Evolutionary conservation across 2,888 invertebrate species (phyloP), one percentile per base, ranked within the genome.

Genomic region (Rotaria macrura): DNA sequence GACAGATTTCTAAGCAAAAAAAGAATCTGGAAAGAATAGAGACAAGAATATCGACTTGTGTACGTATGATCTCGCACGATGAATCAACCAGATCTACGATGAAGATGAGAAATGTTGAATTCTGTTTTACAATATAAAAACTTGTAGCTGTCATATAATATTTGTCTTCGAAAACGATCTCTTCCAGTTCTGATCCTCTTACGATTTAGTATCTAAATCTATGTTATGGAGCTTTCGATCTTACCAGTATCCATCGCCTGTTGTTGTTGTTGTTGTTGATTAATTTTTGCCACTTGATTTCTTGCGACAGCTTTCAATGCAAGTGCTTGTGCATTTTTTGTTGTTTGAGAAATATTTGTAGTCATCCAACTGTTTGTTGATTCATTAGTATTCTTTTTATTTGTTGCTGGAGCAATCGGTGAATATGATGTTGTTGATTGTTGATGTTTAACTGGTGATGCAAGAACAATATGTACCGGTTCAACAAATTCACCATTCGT

Each of bases 201-300:
- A 43, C 10, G 10, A 43, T 43, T 43, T 7, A 43, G 10, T 43
- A 43, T 43, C 10, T 43, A 5, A 43, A 43, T 43, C 43, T 43
- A 43, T 43, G 10, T 10, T 7, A 43, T 43, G 43, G 10, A n/a
- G 2, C 12, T n/a, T n/a, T 57, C 0, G 20, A 34, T 65, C 34
- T 43, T 79, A 79, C 79, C 4, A 10, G 43, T 79, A n/a, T 79
- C 79, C 43, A 79, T 79, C 12, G 43, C 34, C n/a, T 79, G 79
- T 38, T 79, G 79, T 20, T 79, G 79, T 43, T 79, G 79, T 25
- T 43, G 43, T 25, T 79, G 43, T n/a, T 79, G 43, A 79, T 79
- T 79, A 10, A 79, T 79, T 79, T 79, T 79, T 25, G 79, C 79
- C n/a, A 40, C 40, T 79, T 79, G 79, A 79, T 79, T 79, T 79